Percentiles rank a stretch among this genome's conserved stretches.
phyloP scores from a whole-genome alignment of 2,888 invertebrate genomes.

The Iselma pallidipennis region DNA sequence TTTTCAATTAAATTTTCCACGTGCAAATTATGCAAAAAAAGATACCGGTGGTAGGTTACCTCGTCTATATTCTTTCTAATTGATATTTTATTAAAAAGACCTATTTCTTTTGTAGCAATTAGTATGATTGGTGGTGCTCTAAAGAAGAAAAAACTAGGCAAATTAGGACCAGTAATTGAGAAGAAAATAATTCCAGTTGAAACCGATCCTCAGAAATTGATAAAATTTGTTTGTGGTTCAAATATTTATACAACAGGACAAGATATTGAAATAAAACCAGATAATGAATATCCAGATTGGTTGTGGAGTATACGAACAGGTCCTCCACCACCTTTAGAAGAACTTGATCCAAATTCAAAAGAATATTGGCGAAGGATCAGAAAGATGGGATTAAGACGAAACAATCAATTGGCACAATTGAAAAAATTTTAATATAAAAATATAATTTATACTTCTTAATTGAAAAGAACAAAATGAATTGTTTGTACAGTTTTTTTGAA shows the following conservation, averaged over 20 bases:
- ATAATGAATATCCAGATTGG: constrained; percentile 91
- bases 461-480: too few relatives aligned
- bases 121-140: constrained; percentile 52
- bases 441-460: too few relatives aligned
- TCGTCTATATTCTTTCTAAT: neutral
- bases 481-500: too few relatives aligned
- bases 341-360: constrained; percentile 77
- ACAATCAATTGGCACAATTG: constrained; percentile 65
- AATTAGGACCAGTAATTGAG: constrained; percentile 66
- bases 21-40: constrained; percentile 46
- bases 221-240: constrained; percentile 81
- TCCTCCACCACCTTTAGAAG: constrained; percentile 66
- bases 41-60: constrained; percentile 39
- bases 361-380: constrained; percentile 81
- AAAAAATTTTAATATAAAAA: constrained; percentile 66
- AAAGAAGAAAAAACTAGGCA: constrained; percentile 67
- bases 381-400: constrained; percentile 65
- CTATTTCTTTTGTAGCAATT: constrained; percentile 39
- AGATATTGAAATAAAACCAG: constrained; percentile 76
- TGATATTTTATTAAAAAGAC: neutral
- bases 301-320: constrained; percentile 78
- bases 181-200: constrained; percentile 81
- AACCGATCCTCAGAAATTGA: constrained; percentile 76
- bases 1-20: constrained; percentile 34
- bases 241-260: constrained; percentile 80